These are phyloP conservation scores for Lepilemur septentrionalis DNA, from an alignment of 2,797 vertebrate species.

Conservation along the genomic window DNA sequence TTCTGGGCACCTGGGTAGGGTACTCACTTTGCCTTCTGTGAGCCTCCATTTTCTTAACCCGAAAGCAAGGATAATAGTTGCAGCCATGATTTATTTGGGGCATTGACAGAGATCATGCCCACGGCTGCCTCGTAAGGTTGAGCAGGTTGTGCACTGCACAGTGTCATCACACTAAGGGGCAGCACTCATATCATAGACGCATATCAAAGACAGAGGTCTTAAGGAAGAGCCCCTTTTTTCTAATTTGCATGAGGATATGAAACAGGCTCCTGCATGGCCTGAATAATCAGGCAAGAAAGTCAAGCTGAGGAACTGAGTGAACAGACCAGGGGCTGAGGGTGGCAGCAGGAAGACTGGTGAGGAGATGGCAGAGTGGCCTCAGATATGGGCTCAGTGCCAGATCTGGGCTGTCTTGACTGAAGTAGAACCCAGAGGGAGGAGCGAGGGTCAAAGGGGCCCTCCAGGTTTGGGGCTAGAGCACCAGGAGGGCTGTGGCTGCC, in stretches of 20 bases:
- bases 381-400: background rate
- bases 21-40: accelerated
- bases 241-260: background rate
- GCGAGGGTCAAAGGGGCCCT: background rate
- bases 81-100: no score
- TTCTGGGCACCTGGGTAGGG: accelerated
- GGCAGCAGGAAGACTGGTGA: background rate
- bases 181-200: no score
- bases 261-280: background rate
- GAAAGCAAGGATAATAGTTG: accelerated
- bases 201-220: no score
- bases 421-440: background rate
- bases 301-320: background rate
- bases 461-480: background rate
- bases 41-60: accelerated
- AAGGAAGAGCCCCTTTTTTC: background rate
- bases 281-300: background rate
- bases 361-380: background rate
- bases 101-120: accelerated
- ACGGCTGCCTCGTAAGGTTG: accelerated
- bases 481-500: background rate
- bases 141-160: background rate
- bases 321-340: background rate
- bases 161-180: accelerated
- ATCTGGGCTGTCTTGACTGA: background rate